phyloP scores from a whole-genome alignment of 2,113 vertebrate species.

The Lepisosteus oculatus region DNA sequence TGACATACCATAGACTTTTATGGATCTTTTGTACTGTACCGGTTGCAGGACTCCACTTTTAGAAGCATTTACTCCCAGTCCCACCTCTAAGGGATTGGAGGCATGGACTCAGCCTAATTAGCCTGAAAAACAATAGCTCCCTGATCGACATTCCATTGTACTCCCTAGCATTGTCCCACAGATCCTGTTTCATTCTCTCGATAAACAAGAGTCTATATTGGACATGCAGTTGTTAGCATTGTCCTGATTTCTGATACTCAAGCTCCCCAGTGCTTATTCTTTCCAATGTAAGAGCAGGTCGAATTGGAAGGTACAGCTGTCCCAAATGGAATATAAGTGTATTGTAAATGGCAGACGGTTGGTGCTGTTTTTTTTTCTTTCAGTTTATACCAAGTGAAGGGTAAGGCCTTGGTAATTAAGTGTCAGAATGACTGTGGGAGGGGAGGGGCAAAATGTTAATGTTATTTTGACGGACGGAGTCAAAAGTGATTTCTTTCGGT shows the following conservation, averaged over 20 bases:
- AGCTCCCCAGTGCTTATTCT: conserved; percentile 29
- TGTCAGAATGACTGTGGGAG: background rate
- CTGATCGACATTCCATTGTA: conserved; percentile 71
- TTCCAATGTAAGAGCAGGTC: conserved; percentile 29
- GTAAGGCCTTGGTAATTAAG: conserved; percentile 60
- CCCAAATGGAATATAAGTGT: conserved; percentile 62
- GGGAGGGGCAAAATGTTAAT: conserved; percentile 61
- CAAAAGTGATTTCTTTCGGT: conserved; percentile 72
- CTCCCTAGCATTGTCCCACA: conserved; percentile 55
- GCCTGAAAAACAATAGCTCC: conserved; percentile 78
- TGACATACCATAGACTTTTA: conserved; percentile 72
- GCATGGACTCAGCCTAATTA: conserved; percentile 64
- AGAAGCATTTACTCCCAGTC: conserved; percentile 50
- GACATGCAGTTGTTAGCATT: conserved; percentile 76
- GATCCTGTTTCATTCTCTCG: conserved; percentile 69
- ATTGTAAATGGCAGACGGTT: conserved; percentile 55
- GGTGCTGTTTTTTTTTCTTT: conserved; percentile 38
- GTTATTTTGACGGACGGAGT: conserved; percentile 72
- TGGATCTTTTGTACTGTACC: conserved; percentile 59
- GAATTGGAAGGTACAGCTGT: conserved; percentile 47
- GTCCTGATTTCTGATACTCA: conserved; percentile 69
- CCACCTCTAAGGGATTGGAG: conserved; percentile 50
- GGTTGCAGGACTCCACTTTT: conserved; percentile 58
- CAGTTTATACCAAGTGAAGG: conserved; percentile 38
- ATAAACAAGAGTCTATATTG: conserved; percentile 76